phyloP scores from a whole-genome alignment of 1,140 invertebrate genomes.

The Drosophila virilis region DNA sequence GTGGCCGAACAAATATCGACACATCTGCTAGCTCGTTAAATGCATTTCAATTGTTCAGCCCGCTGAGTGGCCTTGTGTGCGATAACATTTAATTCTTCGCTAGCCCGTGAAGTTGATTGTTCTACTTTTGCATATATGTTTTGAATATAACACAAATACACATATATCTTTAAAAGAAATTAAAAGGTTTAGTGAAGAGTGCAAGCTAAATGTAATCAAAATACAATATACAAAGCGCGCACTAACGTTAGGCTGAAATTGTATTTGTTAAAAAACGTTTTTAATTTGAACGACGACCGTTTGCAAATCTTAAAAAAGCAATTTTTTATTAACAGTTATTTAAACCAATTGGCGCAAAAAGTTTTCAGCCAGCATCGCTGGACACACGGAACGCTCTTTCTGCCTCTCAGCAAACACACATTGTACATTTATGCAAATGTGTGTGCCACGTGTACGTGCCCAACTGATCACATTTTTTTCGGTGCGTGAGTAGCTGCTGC shows the following conservation, averaged over 20 bases:
- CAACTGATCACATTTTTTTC: slow-evolving; percentile 58
- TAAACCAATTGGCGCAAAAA: background rate
- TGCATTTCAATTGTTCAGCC: background rate
- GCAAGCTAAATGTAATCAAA: background rate
- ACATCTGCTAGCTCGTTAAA: background rate
- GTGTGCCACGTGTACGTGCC: slow-evolving; percentile 57
- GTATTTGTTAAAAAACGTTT: too few species aligned
- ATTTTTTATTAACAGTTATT: background rate
- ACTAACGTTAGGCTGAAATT: background rate
- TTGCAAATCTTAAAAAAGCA: background rate
- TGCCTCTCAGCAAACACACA: background rate
- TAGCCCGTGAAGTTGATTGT: too few species aligned
- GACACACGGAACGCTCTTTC: background rate
- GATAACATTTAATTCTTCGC: background rate
- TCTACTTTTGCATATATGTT: too few species aligned
- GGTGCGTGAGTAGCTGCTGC: slow-evolving; percentile 25
- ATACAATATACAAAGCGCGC: background rate
- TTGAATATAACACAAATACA: too few species aligned
- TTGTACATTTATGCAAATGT: slow-evolving; percentile 8
- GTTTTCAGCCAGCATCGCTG: background rate
- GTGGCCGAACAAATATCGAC: slow-evolving; percentile 2
- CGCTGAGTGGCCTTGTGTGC: background rate
- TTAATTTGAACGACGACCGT: too few species aligned
- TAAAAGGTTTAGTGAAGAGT: background rate
- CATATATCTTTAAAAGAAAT: too few species aligned